Conservation (phyloP, 35 echinoderm and acorn worm species). For the Amphiura filiformis region DNA sequence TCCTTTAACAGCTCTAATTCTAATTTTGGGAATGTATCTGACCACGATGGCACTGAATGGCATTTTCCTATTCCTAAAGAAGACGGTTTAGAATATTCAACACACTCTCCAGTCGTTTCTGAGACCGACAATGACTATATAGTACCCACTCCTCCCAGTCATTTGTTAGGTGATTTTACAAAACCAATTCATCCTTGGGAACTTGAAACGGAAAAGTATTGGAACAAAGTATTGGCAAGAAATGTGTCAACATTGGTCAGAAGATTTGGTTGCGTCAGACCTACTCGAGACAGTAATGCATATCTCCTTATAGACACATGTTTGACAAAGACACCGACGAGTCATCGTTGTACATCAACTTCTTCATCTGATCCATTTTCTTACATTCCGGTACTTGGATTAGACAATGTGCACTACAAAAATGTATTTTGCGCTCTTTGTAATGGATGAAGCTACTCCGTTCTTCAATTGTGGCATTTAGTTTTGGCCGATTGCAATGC, state of each 20-base stretch:
- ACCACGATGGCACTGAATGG: no score
- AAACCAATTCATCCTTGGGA: no score
- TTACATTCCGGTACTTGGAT: not conserved
- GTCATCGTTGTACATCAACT: not conserved
- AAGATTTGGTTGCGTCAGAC: not conserved
- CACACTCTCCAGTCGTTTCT: no score
- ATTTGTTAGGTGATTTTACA: no score
- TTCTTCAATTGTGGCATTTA: not conserved
- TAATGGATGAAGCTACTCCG: not conserved
- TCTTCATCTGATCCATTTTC: not conserved
- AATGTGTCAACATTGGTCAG: not conserved
- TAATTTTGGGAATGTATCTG: no score
- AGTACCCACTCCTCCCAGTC: no score
- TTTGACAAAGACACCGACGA: not conserved
- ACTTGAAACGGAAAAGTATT: no score
- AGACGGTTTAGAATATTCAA: no score
- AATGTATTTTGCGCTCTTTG: not conserved
- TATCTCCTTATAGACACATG: not conserved
- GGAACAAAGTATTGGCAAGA: not conserved
- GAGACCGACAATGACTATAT: no score
- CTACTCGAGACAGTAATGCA: not conserved
- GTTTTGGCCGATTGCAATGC: not conserved
- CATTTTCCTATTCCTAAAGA: no score
- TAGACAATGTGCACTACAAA: not conserved
- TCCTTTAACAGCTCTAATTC: not conserved